Percentiles rank a stretch among this genome's conserved stretches.
Evolutionary conservation across 1,140 invertebrate species (phyloP).

Genomic region (Hydropsyche tenuis): DNA sequence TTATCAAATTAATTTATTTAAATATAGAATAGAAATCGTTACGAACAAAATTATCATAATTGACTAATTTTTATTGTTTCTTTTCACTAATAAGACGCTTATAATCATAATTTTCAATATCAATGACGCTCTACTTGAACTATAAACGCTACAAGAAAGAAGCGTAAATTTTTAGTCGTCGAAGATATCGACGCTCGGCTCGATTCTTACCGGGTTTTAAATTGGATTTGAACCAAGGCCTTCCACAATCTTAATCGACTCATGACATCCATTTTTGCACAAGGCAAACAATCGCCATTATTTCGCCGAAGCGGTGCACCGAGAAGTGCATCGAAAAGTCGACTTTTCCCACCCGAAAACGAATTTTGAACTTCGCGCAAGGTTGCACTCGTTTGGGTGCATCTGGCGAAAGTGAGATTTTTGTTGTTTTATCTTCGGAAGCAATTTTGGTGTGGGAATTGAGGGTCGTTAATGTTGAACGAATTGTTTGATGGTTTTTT

Average conservation of each 20-base stretch:
- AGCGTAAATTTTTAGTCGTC: too few species aligned
- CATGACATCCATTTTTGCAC: constrained; percentile 21
- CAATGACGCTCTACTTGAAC: too few species aligned
- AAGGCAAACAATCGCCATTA: constrained; percentile 35
- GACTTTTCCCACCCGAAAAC: background rate
- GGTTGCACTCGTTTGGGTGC: background rate
- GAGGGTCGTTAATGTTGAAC: too few species aligned
- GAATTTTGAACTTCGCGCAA: constrained; percentile 14
- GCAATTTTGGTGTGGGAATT: too few species aligned
- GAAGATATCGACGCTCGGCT: background rate
- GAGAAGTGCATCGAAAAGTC: background rate
- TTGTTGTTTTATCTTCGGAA: background rate
- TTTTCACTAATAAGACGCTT: too few species aligned
- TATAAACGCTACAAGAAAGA: too few species aligned
- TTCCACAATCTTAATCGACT: constrained; percentile 22
- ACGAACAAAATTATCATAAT: too few species aligned
- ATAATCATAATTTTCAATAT: too few species aligned
- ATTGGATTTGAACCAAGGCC: constrained; percentile 30
- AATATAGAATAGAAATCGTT: too few species aligned
- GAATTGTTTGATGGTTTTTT: too few species aligned
- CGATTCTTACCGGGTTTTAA: background rate
- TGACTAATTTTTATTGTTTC: too few species aligned
- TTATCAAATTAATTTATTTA: too few species aligned
- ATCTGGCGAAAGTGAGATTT: background rate
- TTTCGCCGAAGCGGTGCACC: constrained; percentile 20